Base-by-base conservation (phyloP, 92 coral and sea anemone species). In the Heteractis magnifica region DNA sequence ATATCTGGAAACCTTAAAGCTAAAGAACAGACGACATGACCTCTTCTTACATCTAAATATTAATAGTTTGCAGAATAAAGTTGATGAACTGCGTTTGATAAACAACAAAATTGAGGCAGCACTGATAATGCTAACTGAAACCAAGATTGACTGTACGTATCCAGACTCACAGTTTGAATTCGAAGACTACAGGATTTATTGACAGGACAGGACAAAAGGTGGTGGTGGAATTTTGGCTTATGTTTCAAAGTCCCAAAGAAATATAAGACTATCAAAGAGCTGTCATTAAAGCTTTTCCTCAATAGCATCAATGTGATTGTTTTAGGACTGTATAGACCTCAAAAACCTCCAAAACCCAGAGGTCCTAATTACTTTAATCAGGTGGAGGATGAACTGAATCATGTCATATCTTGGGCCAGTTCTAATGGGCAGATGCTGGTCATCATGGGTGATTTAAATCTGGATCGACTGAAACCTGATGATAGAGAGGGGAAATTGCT, bases 361-460 rank as follows among this genome's bases (percentile, higher is more conserved):
- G 56, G 68, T 41, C n/a, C 34, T 2, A 72, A 81, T 23, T 70
- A 70, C 21, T 70, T 81, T 56, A 71, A 19, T 49, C 49, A 68
- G 70, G 75, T 81, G 78, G 34, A 26, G 34, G 34, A 26, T 26
- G 34, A 26, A 26, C 34, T 26, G 34, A 26, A 26, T 26, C 34
- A 26, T 26, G 34, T 26, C 34, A 26, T 26, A 26, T 26, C 34
- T 26, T 26, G 34, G 34, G 34, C 34, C 1, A 26, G 34, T 1
- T 26, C 34, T 26, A 26, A 26, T 26, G 34, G 34, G 34, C 81
- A 73, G 70, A 81, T 60, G 18, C 58, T 73, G 41, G 44, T 7
- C 70, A 49, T 52, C 56, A 71, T 71, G 50, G 78, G 78, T 81
- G 85, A 81, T 81, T 16, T 80, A 65, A 80, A 80, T 41, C 84